Conservation (phyloP, 1,140 invertebrate species). For the Lamellibrachia luymesi region DNA sequence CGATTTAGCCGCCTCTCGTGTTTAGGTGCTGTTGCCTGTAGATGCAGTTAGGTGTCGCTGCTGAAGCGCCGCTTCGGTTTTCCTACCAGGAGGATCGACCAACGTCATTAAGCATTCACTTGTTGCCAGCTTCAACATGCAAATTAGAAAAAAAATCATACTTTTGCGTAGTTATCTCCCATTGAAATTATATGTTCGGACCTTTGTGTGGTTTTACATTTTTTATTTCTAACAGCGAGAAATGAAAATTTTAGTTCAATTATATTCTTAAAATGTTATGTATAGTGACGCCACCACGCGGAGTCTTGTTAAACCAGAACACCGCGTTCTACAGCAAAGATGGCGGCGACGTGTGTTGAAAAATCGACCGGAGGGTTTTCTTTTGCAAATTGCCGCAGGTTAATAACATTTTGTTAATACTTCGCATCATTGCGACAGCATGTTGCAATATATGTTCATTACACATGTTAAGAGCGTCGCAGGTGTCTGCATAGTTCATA, state of each 20-base stretch:
- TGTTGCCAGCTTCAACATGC: too few relatives aligned
- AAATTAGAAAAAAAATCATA: too few relatives aligned
- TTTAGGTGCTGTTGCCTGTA: background rate
- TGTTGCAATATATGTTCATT: background rate
- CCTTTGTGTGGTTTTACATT: too few relatives aligned
- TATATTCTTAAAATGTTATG: background rate
- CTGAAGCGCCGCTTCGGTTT: background rate
- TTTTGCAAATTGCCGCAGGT: conserved; percentile 80
- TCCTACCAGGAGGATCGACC: too few relatives aligned
- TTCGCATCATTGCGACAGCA: conserved; percentile 17
- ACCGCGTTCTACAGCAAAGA: conserved; percentile 16
- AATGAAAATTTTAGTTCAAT: too few relatives aligned
- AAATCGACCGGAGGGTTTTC: conserved; percentile 45
- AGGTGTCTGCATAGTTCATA: background rate
- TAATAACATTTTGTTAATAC: conserved; percentile 36
- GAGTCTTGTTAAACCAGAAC: background rate
- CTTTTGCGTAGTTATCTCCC: too few relatives aligned
- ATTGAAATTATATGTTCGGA: too few relatives aligned
- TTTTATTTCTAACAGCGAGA: too few relatives aligned
- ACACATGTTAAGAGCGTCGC: background rate
- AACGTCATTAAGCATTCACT: too few relatives aligned
- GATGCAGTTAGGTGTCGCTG: background rate
- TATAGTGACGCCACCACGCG: background rate
- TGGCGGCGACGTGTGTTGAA: conserved; percentile 35
- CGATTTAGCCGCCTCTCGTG: background rate